Evolutionary conservation across 2,888 invertebrate genomes (phyloP).

Genomic region (Horisme vitalbata): DNA sequence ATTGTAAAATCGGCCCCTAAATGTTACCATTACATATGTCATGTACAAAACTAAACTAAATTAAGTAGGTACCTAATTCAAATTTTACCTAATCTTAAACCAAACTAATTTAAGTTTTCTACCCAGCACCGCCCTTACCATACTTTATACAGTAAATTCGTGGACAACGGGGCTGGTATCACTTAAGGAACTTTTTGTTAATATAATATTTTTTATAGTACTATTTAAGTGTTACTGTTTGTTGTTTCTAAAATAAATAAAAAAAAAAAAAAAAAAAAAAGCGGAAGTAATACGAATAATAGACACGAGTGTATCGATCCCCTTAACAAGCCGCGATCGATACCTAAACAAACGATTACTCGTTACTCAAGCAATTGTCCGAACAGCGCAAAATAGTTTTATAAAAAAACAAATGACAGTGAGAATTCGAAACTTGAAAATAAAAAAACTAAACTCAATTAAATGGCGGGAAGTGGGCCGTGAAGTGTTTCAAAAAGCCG

Average conservation of each 20-base stretch:
- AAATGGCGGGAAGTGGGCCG: constrained; percentile 63
- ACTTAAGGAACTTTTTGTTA: too few relatives aligned
- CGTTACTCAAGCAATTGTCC: constrained; percentile 33
- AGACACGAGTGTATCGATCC: constrained; percentile 3
- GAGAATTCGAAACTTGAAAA: constrained; percentile 26
- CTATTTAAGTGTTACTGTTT: too few relatives aligned
- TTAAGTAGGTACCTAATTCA: too few relatives aligned
- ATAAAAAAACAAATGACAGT: constrained; percentile 25
- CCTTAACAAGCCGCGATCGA: constrained; percentile 8
- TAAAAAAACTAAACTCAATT: constrained; percentile 61
- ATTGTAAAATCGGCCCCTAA: too few relatives aligned
- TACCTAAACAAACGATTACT: constrained; percentile 28
- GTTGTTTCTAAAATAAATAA: constrained; percentile 8
- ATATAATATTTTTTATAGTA: too few relatives aligned
- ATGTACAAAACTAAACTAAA: too few relatives aligned
- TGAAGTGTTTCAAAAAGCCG: constrained; percentile 65
- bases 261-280: constrained; percentile 8
- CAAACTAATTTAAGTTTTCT: too few relatives aligned
- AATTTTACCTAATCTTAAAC: too few relatives aligned
- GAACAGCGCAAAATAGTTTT: constrained; percentile 29
- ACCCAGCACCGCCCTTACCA: too few relatives aligned
- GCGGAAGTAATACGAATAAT: constrained; percentile 15
- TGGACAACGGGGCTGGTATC: too few relatives aligned
- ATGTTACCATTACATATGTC: too few relatives aligned
- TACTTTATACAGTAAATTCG: too few relatives aligned